These are phyloP conservation scores for Anguilla obscura DNA, from an alignment of 2,797 vertebrate species.

Conservation along the genomic window DNA sequence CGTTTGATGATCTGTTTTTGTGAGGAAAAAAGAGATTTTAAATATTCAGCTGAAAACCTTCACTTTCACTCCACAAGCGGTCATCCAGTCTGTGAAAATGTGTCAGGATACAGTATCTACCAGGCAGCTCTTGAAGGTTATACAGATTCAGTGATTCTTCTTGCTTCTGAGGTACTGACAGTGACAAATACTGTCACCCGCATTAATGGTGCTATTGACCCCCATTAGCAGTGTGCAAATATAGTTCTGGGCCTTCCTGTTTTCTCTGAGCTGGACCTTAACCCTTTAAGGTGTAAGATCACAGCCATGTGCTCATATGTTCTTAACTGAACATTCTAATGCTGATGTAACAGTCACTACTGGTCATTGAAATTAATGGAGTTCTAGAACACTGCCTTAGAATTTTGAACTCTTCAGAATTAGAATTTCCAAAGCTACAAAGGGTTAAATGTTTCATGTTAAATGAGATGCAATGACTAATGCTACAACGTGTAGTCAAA, in stretches of 20 bases:
- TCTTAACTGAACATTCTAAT: too few species aligned
- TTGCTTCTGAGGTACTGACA: neutral
- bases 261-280: neutral
- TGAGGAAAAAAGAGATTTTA: neutral
- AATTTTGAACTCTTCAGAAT: too few species aligned
- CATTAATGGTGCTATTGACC: neutral
- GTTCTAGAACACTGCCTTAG: too few species aligned
- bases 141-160: neutral
- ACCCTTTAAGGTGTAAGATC: too few species aligned
- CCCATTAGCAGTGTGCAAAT: neutral
- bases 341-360: too few species aligned
- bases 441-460: neutral
- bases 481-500: neutral
- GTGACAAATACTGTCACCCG: neutral
- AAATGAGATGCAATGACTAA: neutral
- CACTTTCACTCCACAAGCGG: neutral
- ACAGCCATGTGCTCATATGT: too few species aligned
- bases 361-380: too few species aligned
- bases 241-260: neutral
- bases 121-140: neutral
- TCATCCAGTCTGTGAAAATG: neutral
- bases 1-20: neutral
- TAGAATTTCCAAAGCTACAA: too few species aligned
- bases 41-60: slow-evolving; percentile 2
- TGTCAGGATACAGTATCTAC: neutral